Evolutionary conservation across 1,140 invertebrate species (phyloP), one percentile per base, ranked within the genome.

Genomic region (Bombus waltoni): DNA sequence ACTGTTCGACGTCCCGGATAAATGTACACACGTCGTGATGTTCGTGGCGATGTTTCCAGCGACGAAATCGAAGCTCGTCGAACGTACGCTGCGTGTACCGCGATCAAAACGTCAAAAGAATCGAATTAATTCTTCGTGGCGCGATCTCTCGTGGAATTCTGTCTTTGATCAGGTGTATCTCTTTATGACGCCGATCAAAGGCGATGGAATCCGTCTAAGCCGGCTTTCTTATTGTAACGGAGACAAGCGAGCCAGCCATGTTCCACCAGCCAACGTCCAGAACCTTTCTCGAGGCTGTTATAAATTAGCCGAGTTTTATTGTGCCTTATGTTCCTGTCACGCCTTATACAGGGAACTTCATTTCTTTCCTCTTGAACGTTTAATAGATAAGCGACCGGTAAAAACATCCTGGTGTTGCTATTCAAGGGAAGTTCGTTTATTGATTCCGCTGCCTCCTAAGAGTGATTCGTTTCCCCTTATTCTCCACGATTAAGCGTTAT

Each of bases 231-330:
- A 76, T 53, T 75, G 73, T 83, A 83, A 83, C n/a, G 62, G 81
- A 68, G 73, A 77, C 44, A 53, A 53, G n/a, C 73, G 40, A 42
- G 15, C 42, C 2, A 47, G 13, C 42, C 25, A 28, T 62, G 47
- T 53, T 38, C 66, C 42, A 11, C 53, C 66, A n/a, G 70, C 25
- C 73, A 38, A 18, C 38, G 47, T 82, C 38, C n/a, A n/a, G 59
- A 40, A 42, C 40, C 73, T 77, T 83, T 68, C 62, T 75, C 32
- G 40, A 3, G 72, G 62, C n/a, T 53, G 73, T 77, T 77, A 74
- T 76, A 68, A 77, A 83, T 83, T 83, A 70, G 73, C 32, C 53
- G 42, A 53, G 44, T 40, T 77, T 83, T 77, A 84, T 78, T 78
- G 68, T 57, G 66, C 42, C 59, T 59, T 28, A 42, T 57, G 79